Conservation (phyloP, 2,888 invertebrate species). For the Hetaerina titia region DNA sequence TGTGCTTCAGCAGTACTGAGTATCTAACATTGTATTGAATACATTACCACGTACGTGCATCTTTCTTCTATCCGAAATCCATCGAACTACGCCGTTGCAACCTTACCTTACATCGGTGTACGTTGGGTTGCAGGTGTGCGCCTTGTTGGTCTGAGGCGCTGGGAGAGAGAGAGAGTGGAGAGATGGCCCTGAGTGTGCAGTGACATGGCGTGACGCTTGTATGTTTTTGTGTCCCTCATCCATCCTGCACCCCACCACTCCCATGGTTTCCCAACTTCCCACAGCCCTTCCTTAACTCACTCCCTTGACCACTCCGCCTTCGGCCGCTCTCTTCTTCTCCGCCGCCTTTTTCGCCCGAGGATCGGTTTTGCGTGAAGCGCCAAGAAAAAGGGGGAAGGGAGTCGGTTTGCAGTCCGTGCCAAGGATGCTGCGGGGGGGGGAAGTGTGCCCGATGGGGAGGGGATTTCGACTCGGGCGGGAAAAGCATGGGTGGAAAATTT, state of each 20-base stretch:
- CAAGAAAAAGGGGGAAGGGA: not conserved
- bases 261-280: too few species aligned
- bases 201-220: not conserved
- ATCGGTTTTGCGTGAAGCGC: not conserved
- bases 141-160: not conserved
- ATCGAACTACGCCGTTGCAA: not conserved
- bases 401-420: not conserved
- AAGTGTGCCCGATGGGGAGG: not conserved
- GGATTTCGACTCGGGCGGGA: not conserved
- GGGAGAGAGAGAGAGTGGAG: not conserved
- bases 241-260: not conserved
- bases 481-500: slow-evolving; percentile 53
- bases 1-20: too few species aligned
- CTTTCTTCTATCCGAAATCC: too few species aligned
- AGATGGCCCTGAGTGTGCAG: not conserved
- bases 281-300: not conserved
- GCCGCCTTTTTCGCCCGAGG: not conserved
- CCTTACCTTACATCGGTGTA: not conserved
- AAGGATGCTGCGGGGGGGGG: not conserved
- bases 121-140: not conserved
- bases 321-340: not conserved
- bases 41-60: too few species aligned
- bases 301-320: not conserved
- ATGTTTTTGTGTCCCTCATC: not conserved
- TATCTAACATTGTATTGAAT: too few species aligned